A percentile compares a stretch with the other conserved stretches of the same genome.
phyloP scores from a whole-genome alignment of 2,113 vertebrate species.

The Oreamnos americanus region DNA sequence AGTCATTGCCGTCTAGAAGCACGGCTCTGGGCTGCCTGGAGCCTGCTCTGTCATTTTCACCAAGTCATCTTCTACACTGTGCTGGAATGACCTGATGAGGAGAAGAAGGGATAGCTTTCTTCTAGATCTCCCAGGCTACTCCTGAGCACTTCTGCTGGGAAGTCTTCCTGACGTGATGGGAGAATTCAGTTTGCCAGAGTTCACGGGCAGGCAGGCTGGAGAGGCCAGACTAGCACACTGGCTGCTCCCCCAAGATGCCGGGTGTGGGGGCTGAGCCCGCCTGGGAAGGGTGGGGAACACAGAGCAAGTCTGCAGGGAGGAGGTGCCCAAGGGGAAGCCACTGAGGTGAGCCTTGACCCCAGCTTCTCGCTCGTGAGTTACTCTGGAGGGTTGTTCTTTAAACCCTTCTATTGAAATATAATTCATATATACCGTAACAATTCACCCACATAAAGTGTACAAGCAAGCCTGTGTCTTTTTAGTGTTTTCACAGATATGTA shows the following conservation, averaged over 20 bases:
- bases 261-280: fast-evolving
- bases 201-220: not conserved
- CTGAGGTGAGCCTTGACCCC: not conserved
- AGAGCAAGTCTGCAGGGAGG: not conserved
- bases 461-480: not conserved
- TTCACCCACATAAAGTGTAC: not conserved
- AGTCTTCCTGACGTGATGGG: not conserved
- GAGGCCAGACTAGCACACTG: fast-evolving
- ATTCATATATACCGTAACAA: not conserved
- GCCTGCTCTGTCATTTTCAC: not conserved
- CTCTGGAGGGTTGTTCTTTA: not conserved
- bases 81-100: not conserved
- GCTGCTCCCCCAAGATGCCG: not conserved
- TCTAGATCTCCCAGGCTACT: not conserved
- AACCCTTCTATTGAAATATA: not conserved
- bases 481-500: not conserved
- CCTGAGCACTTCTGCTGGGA: too few relatives aligned
- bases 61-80: not conserved
- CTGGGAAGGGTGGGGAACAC: not conserved
- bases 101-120: not conserved
- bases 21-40: too few relatives aligned
- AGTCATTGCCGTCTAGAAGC: not conserved
- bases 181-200: not conserved
- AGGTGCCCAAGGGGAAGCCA: not conserved
- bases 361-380: not conserved